A percentile compares a stretch with the other conserved stretches of the same genome.
Conservation (phyloP, 2,113 vertebrate genomes). For the Gnathonemus longibarbis region DNA sequence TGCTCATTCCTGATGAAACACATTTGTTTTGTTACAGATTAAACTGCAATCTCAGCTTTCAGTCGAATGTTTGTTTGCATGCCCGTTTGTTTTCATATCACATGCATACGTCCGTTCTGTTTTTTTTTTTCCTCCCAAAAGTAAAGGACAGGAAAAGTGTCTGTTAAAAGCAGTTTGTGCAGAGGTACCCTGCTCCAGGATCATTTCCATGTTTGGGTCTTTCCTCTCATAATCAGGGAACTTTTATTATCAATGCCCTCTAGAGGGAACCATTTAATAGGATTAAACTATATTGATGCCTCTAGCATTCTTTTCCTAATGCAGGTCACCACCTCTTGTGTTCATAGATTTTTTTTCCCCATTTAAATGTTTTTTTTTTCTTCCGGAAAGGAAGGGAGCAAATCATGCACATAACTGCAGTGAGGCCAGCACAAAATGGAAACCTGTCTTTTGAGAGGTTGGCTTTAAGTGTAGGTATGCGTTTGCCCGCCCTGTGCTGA, state of each 20-base stretch:
- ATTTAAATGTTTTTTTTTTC: not conserved
- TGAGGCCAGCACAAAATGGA: not conserved
- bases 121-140: not conserved
- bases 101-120: not conserved
- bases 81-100: not conserved
- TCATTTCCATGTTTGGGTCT: constrained; percentile 9
- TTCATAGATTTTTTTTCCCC: not conserved
- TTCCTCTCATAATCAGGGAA: constrained; percentile 15
- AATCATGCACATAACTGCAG: not conserved
- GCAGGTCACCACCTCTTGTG: constrained; percentile 13
- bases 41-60: constrained; percentile 5
- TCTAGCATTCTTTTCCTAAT: constrained; percentile 11
- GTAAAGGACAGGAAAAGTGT: not conserved
- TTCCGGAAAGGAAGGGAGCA: not conserved
- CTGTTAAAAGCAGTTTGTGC: not conserved
- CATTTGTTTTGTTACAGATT: constrained; percentile 22
- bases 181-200: not conserved
- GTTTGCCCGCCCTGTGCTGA: not conserved
- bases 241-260: constrained; percentile 22
- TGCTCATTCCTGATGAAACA: constrained; percentile 19
- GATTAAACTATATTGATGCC: constrained; percentile 22
- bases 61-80: not conserved
- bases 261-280: constrained; percentile 20
- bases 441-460: not conserved
- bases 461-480: not conserved